Conservation (phyloP, 2,797 vertebrate genomes). For the Botia kubotai region DNA sequence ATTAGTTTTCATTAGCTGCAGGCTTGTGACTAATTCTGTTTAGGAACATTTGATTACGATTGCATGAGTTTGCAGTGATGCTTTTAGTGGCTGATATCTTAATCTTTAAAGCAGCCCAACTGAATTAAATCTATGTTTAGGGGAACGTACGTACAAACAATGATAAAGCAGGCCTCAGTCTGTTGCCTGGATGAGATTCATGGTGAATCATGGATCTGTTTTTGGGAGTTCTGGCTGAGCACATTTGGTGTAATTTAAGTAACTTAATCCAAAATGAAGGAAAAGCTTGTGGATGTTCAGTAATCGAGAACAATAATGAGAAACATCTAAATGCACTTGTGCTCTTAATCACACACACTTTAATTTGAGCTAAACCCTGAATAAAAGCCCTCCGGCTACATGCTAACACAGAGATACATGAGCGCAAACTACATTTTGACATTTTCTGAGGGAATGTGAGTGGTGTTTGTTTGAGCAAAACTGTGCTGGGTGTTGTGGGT, state of each 20-base stretch:
- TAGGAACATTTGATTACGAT: slow-evolving; percentile 12
- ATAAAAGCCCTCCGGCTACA: slow-evolving; percentile 7
- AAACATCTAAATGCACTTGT: slow-evolving; percentile 37
- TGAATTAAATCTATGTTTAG: slow-evolving; percentile 36
- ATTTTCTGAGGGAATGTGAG: neutral
- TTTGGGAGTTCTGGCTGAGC: slow-evolving; percentile 14
- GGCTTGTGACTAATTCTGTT: slow-evolving; percentile 26
- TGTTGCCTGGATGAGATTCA: slow-evolving; percentile 33
- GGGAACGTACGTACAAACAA: neutral
- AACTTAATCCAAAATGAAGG: slow-evolving; percentile 18
- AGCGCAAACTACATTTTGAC: no score
- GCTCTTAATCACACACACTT: slow-evolving; percentile 35
- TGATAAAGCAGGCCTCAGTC: slow-evolving; percentile 36
- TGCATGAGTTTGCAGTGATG: slow-evolving; percentile 7
- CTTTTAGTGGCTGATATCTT: neutral
- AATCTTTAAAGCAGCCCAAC: slow-evolving; percentile 31
- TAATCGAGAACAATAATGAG: slow-evolving; percentile 17
- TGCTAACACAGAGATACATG: neutral
- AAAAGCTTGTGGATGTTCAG: slow-evolving; percentile 22
- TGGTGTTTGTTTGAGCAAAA: no score
- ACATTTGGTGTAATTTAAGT: slow-evolving; percentile 15
- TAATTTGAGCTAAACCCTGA: slow-evolving; percentile 30
- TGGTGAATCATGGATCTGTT: slow-evolving; percentile 39
- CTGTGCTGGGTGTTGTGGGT: no score
- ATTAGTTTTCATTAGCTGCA: slow-evolving; percentile 19